Evolutionary conservation across 1,140 invertebrate species (phyloP), one percentile per base, ranked within the genome.

Genomic region (Neoseiulus cucumeris): DNA sequence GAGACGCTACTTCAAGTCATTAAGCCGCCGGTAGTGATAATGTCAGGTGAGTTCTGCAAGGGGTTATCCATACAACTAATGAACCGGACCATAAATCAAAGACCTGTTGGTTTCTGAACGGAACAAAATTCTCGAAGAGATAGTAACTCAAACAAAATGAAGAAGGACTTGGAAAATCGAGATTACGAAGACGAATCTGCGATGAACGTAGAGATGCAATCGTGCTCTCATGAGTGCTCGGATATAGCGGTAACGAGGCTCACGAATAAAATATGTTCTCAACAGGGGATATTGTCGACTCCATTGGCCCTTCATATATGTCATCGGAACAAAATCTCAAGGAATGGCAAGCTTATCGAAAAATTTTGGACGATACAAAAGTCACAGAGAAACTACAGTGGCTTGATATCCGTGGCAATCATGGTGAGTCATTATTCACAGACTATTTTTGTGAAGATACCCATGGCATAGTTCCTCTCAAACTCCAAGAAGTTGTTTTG

Each of bases 361-460:
- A 84, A 70, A 79, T 86, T 68, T 77, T 93, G 29, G 78, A 82
- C 42, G 80, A 85, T 68, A 83, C 81, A 67, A 80, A 83, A 69
- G 79, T 89, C 22, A 76, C 75, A 39, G 77, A 83, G 55, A 83
- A 81, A 73, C 88, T 87, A 4, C 76, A 81, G 9, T 94, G 90
- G 89, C 76, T 94, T 47, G 91, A 94, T 77, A 85, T 92, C 66
- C 80, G 90, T 76, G 91, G 91, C 75, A 95, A 95, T 81, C 91
- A 95, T 83, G 91, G 89, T 91, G 79, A 74, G 70, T 69, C 55
- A 18, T 44, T 17, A 47, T 44, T n/a, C n/a, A n/a, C n/a, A n/a
- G n/a, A n/a, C n/a, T n/a, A n/a, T n/a, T n/a, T n/a, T n/a, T n/a
- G n/a, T n/a, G n/a, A n/a, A n/a, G n/a, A n/a, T n/a, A n/a, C n/a